A percentile compares a stretch with the other conserved stretches of the same genome.
Conservation (phyloP, 2,888 invertebrate genomes). For the Lepidocyrtinus sp. region DNA sequence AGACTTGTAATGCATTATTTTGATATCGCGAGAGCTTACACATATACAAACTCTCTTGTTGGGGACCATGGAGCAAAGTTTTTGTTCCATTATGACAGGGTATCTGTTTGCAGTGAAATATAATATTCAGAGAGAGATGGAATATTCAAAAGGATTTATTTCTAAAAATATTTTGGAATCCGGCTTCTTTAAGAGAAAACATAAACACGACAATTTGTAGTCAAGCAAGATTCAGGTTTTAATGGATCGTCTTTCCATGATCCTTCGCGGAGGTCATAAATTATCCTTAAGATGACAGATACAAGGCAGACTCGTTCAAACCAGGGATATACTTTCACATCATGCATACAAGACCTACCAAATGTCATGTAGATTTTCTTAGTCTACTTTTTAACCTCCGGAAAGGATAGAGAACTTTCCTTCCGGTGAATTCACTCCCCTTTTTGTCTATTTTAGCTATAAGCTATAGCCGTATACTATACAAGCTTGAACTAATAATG, state of each 20-base stretch:
- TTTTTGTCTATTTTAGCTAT: neutral
- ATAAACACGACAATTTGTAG: constrained; percentile 45
- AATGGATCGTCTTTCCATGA: constrained; percentile 37
- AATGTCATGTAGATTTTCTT: constrained; percentile 8
- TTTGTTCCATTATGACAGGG: neutral
- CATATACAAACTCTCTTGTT: too few species aligned
- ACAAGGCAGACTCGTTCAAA: constrained; percentile 6
- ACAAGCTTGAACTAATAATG: neutral
- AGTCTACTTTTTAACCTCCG: neutral
- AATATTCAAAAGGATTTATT: neutral
- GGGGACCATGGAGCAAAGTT: too few species aligned
- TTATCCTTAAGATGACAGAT: constrained; percentile 46
- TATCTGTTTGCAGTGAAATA: neutral
- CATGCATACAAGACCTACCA: neutral
- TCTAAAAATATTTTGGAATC: neutral
- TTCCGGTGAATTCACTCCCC: constrained; percentile 3
- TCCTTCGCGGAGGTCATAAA: constrained; percentile 38
- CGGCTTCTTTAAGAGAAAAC: constrained; percentile 21
- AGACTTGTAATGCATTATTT: neutral
- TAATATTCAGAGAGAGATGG: neutral
- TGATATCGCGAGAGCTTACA: neutral
- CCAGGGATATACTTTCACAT: neutral
- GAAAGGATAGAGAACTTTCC: neutral
- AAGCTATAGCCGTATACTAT: neutral
- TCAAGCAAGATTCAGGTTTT: constrained; percentile 31